Percentiles rank a stretch among this genome's conserved stretches.
Evolutionary conservation across 2,888 invertebrate species (phyloP).

Genomic region (Piscicola geometra): DNA sequence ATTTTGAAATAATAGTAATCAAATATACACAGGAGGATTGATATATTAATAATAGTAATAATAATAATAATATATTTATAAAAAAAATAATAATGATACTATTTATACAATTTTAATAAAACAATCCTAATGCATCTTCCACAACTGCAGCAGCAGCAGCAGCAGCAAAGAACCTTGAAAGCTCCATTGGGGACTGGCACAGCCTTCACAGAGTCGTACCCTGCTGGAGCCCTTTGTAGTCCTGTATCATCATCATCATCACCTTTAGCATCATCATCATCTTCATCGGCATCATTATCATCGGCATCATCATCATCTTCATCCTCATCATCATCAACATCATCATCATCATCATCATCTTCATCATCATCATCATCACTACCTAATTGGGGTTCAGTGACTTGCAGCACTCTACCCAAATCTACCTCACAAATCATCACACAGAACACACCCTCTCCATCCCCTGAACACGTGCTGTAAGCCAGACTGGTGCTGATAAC

Average conservation of each 20-base stretch:
- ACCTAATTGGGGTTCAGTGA: neutral
- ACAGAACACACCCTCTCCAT: neutral
- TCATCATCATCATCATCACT: neutral
- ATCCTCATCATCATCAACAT: neutral
- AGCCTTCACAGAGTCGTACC: neutral
- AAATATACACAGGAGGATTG: neutral
- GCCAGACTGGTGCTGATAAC: neutral
- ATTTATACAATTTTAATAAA: neutral
- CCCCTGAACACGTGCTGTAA: neutral
- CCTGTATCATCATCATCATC: too few relatives aligned
- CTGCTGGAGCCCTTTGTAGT: neutral
- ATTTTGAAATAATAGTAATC: slow-evolving; percentile 21
- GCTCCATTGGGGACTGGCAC: neutral
- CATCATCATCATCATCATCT: neutral
- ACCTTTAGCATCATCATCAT: too few relatives aligned
- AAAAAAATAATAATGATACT: neutral
- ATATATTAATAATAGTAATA: neutral
- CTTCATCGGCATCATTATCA: neutral
- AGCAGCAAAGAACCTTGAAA: neutral
- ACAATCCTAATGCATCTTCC: neutral
- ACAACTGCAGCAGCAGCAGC: neutral
- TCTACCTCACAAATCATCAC: slow-evolving; percentile 1
- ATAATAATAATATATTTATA: neutral
- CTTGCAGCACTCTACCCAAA: neutral
- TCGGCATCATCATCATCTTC: neutral